Base-by-base conservation (phyloP, 1,140 invertebrate genomes). In the Sipha flava region DNA sequence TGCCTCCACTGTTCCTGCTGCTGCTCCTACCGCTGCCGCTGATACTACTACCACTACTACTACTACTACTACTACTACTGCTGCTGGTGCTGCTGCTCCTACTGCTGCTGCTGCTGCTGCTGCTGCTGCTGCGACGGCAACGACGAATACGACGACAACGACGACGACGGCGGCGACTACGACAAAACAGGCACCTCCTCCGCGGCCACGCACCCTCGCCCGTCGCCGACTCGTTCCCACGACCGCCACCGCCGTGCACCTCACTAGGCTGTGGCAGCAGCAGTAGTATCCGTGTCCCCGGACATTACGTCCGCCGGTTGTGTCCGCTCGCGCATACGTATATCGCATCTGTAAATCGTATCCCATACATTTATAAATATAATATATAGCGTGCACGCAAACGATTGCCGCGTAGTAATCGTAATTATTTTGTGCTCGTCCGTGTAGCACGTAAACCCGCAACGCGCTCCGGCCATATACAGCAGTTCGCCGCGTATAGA, bases 281-380 rank as follows among this genome's bases (percentile, higher is more conserved):
- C 34, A 43, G 40, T 49, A 40, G 62, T 66, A 66, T 66, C n/a
- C 34, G n/a, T 4, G 34, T 66, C 10, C 21, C 62, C 62, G 62
- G 62, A 66, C 37, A 21, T 66, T 29, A 43, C 62, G 62, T 40
- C 62, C 62, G 62, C 62, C n/a, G 62, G 62, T 66, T 66, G 62
- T 66, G 18, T 23, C 12, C 37, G 31, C 9, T 66, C 34, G 34
- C 62, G 29, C 14, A 1, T 34, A 2, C 3, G 3, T 18, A n/a
- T 34, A 31, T 54, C 7, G 31, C 31, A 12, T 40, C 10, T 40
- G 37, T 40, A 40, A 4, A 40, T 40, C 26, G 54, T 29, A 57
- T 57, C 12, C 7, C 18, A 59, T 59, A 59, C 16, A 29, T n/a
- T n/a, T 49, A 49, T n/a, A 1, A 49, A 49, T 49, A 49, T 49